Conservation (phyloP, 30 jellyfish, hydroid and myxozoan genomes). For the Chrysaora quinquecirrha region DNA sequence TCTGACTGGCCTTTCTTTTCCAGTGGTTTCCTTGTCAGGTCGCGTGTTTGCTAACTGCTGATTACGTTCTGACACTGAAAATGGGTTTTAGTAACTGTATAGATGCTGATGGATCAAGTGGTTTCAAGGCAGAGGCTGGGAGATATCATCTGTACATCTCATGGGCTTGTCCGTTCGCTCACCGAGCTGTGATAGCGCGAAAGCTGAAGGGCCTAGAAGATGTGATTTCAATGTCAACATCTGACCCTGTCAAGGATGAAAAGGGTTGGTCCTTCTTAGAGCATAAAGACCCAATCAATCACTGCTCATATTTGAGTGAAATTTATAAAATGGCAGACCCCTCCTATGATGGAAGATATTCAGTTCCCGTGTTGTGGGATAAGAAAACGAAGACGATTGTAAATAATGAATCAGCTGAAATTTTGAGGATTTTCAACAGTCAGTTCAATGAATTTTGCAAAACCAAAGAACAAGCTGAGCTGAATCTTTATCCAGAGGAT, state of each 20-base stretch:
- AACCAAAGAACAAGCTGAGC: conserved; percentile 65
- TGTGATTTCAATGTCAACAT: conserved; percentile 65
- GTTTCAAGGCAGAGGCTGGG: conserved; percentile 77
- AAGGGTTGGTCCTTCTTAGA: conserved; percentile 78
- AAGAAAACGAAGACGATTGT: conserved; percentile 80
- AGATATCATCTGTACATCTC: conserved; percentile 85
- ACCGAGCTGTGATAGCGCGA: conserved; percentile 57
- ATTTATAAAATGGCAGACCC: conserved; percentile 84
- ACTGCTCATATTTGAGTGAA: conserved; percentile 55
- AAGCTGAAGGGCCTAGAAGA: conserved; percentile 83
- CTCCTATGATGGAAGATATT: conserved; percentile 72
- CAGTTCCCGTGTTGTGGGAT: conserved; percentile 94
- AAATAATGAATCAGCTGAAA: conserved; percentile 82
- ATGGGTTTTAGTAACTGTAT: conserved; percentile 33
- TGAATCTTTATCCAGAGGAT: conserved; percentile 78
- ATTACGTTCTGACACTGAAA: too few relatives aligned
- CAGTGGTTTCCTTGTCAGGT: too few relatives aligned
- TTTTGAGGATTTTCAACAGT: conserved; percentile 80
- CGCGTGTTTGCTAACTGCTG: too few relatives aligned
- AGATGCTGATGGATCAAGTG: conserved; percentile 76
- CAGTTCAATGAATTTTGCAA: conserved; percentile 80
- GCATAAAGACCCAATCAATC: conserved; percentile 70
- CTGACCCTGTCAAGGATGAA: conserved; percentile 66
- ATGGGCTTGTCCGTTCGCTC: conserved; percentile 91
- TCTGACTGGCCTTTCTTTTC: too few relatives aligned